Evolutionary conservation across 2,113 vertebrate species (phyloP).

Genomic region (Rhodinocichla rosea): DNA sequence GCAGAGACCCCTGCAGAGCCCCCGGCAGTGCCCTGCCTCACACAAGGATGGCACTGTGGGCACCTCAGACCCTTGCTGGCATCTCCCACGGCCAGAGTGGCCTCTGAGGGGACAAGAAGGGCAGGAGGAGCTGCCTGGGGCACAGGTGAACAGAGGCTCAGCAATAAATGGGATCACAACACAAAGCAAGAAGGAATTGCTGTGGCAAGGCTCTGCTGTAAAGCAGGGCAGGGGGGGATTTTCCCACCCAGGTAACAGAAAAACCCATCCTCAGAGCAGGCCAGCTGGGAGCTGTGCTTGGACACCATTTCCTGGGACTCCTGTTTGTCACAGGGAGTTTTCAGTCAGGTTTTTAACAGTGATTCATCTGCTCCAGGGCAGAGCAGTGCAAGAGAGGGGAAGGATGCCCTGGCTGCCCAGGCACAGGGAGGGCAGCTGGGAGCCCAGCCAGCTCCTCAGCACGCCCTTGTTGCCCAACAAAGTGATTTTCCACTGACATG

Average conservation of each 20-base stretch:
- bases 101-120: background rate
- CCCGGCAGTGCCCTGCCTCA: background rate
- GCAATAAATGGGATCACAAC: background rate
- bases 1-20: background rate
- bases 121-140: background rate
- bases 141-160: background rate
- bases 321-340: background rate
- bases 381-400: background rate
- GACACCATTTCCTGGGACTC: background rate
- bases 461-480: background rate
- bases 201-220: background rate
- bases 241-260: background rate
- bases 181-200: background rate
- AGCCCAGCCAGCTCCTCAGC: background rate
- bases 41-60: background rate
- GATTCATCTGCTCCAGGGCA: background rate
- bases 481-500: background rate
- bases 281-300: rapidly evolving
- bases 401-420: background rate
- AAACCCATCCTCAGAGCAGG: background rate
- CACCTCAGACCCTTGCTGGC: background rate
- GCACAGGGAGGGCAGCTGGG: background rate
- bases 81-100: background rate
- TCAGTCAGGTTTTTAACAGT: background rate
- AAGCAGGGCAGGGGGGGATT: background rate